phyloP scores from a whole-genome alignment of 2,113 vertebrate species.

The Balaeniceps rex region DNA sequence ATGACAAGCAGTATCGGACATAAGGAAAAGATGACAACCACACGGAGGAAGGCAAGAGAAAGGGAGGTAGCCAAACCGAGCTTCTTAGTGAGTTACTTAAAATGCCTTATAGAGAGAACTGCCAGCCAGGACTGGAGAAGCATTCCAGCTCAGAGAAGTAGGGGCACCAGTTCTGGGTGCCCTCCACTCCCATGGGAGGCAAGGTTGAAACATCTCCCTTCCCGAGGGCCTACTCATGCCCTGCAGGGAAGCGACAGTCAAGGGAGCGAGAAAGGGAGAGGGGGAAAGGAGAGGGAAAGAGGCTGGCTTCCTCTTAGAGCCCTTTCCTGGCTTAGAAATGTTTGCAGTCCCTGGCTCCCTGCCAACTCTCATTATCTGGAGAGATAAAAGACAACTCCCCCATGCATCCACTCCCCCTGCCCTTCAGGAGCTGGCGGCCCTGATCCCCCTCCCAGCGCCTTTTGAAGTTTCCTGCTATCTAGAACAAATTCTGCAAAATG shows the following conservation, averaged over 20 bases:
- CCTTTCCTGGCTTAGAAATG: conserved; percentile 22
- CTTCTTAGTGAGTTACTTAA: background rate
- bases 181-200: background rate
- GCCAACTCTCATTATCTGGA: conserved; percentile 69
- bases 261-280: background rate
- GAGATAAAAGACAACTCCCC: conserved; percentile 68
- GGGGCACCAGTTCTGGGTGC: background rate
- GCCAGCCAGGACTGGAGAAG: background rate
- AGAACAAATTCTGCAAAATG: conserved; percentile 65
- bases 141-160: background rate
- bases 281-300: background rate
- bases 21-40: background rate
- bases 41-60: background rate
- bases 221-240: background rate
- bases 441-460: conserved; percentile 36
- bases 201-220: background rate
- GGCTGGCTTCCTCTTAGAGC: background rate
- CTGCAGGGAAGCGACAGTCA: background rate
- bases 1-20: background rate
- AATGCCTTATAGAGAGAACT: background rate
- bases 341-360: conserved; percentile 47
- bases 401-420: conserved; percentile 36
- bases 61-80: background rate
- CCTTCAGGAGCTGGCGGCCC: conserved; percentile 57
- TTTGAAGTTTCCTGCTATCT: conserved; percentile 73